Percentiles rank a stretch among this genome's conserved stretches.
phyloP scores from a whole-genome alignment of 2,797 vertebrate genomes.

The Meriones psammophilus region DNA sequence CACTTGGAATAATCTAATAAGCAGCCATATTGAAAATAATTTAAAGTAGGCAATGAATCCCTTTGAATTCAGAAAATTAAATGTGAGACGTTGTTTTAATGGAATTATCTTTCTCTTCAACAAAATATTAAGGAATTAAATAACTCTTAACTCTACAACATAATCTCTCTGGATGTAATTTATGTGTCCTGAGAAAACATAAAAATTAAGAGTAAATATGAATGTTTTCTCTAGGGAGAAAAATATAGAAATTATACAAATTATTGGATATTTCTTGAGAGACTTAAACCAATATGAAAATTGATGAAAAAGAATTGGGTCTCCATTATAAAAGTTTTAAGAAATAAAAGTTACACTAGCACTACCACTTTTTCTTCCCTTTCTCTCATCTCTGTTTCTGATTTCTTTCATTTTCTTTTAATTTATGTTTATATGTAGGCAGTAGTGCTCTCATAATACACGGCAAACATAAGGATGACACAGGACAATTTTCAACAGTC shows the following conservation, averaged over 20 bases:
- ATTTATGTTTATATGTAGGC: not conserved
- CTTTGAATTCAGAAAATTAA: not conserved
- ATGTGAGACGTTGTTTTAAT: not conserved
- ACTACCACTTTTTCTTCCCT: not conserved
- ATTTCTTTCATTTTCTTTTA: not conserved
- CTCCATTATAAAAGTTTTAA: not conserved
- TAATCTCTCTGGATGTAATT: not conserved
- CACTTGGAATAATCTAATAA: not conserved
- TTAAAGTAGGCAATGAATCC: not conserved
- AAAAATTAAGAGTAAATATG: not conserved
- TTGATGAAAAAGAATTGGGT: not conserved
- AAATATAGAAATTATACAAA: not conserved
- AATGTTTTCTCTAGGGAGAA: not conserved
- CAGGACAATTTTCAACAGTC: not conserved
- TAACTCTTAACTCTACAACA: not conserved
- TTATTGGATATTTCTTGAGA: not conserved
- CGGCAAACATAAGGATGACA: not conserved
- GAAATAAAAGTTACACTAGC: not conserved
- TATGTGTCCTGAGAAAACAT: not conserved
- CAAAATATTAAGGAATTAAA: not conserved
- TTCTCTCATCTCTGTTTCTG: not conserved
- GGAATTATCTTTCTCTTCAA: not conserved
- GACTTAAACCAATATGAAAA: not conserved
- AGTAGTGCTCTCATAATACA: not conserved
- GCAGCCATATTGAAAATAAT: not conserved